Base-by-base conservation (phyloP, 1,140 invertebrate genomes). In the Habropoda laboriosa region DNA sequence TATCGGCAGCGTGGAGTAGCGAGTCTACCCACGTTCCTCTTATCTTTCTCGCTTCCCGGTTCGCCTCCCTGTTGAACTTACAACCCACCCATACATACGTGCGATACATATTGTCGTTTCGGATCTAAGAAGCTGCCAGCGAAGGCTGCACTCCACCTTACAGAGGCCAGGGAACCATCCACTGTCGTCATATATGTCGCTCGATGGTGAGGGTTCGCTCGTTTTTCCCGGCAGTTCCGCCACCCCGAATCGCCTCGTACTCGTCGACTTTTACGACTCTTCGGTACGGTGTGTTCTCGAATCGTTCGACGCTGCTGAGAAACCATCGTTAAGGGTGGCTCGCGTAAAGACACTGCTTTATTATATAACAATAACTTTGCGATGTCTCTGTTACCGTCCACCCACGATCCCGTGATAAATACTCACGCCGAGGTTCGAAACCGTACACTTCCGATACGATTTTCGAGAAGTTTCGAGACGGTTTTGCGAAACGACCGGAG, bases 11-110 rank as follows among this genome's bases (percentile, higher is more conserved):
- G 79, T 78, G 55, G 76, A 89, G 86, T 86, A 88, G 72, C 80
- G 72, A 92, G 90, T 92, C 91, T 89, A 89, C 85, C 88, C 90
- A 90, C 90, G 90, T 92, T 87, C 83, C 79, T 79, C 90, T 92
- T 91, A 91, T 92, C 90, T 91, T 86, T 87, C 86, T 83, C 80
- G 80, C 74, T 79, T 84, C 76, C 83, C 78, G 71, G 55, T 81
- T 80, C 71, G n/a, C 76, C 55, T 38, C 76, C 35, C 47, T 27
- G 63, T 81, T 55, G 42, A 76, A 83, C 86, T 86, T 87, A 79
- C 79, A 67, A 82, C 80, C 81, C 61, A 75, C 81, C 71, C 58
- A 86, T 64, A 83, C 80, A 86, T 72, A 80, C 85, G 53, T n/a
- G 63, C 51, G 49, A 82, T 81, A 87, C 78, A 86, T 89, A 89